These are phyloP conservation scores for Drosophila mimica DNA, from an alignment of 2,888 invertebrate genomes.

Conservation along the genomic window DNA sequence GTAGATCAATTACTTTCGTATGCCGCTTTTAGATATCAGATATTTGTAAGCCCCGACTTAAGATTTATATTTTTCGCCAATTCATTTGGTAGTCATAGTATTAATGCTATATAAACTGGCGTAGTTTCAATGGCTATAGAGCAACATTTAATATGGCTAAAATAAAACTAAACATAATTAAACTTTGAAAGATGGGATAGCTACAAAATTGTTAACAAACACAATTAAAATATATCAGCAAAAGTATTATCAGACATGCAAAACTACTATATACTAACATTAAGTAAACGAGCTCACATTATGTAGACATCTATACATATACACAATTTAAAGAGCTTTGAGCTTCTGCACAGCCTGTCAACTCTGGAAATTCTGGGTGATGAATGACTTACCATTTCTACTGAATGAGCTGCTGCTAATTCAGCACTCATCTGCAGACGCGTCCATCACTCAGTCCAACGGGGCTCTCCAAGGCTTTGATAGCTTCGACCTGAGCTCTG, in stretches of 20 bases:
- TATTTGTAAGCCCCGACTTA: neutral
- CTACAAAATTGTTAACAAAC: neutral
- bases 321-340: neutral
- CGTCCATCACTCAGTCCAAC: neutral
- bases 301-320: neutral
- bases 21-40: neutral
- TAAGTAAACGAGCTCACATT: neutral
- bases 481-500: conserved; percentile 7
- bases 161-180: neutral
- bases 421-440: conserved; percentile 19
- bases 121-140: neutral
- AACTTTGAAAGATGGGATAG: neutral
- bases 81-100: neutral
- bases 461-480: neutral
- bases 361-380: conserved; percentile 23
- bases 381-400: conserved; percentile 32
- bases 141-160: neutral
- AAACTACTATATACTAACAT: neutral
- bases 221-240: neutral
- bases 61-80: neutral
- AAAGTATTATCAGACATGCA: neutral
- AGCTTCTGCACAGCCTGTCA: conserved; percentile 31
- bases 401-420: conserved; percentile 18
- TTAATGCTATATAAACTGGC: neutral
- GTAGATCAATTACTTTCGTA: neutral